These are phyloP conservation scores for Odontamblyopus rebecca DNA, from an alignment of 2,797 vertebrate species.

Conservation along the genomic window DNA sequence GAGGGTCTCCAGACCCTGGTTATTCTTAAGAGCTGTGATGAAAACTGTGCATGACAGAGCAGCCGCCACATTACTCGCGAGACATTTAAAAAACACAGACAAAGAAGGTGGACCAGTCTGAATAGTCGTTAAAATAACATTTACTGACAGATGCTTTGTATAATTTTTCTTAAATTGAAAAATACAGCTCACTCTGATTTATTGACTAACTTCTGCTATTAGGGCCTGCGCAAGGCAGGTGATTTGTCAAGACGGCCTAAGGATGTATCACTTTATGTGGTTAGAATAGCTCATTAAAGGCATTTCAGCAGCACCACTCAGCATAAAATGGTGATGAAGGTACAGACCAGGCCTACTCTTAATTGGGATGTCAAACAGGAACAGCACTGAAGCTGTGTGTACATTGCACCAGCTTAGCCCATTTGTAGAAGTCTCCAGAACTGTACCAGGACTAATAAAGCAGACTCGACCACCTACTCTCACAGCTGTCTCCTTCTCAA, in stretches of 20 bases:
- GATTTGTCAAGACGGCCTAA: conserved; percentile 55
- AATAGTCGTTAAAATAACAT: conserved; percentile 67
- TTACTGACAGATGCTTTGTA: conserved; percentile 70
- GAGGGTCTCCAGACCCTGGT: conserved; percentile 42
- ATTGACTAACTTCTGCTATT: conserved; percentile 65
- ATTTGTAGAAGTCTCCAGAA: conserved; percentile 43
- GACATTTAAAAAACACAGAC: conserved; percentile 42
- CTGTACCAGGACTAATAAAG: conserved; percentile 37
- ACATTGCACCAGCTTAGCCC: conserved; percentile 59
- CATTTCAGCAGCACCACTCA: conserved; percentile 29
- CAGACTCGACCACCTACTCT: conserved; percentile 61
- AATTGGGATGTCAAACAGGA: conserved; percentile 71
- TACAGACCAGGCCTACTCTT: conserved; percentile 37
- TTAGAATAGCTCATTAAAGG: conserved; percentile 63
- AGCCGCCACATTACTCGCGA: conserved; percentile 56
- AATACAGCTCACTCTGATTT: conserved; percentile 73
- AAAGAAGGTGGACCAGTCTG: conserved; percentile 53
- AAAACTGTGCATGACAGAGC: conserved; percentile 59
- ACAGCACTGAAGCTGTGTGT: conserved; percentile 51
- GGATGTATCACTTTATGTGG: conserved; percentile 60
- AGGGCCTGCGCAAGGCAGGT: conserved; percentile 67
- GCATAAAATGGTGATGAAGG: conserved; percentile 22
- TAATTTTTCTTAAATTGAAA: conserved; percentile 75
- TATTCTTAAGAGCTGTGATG: conserved; percentile 61
- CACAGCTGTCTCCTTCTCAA: conserved; percentile 40